Conservation (phyloP, 2,113 vertebrate species). For the Cyanoliseus patagonus region DNA sequence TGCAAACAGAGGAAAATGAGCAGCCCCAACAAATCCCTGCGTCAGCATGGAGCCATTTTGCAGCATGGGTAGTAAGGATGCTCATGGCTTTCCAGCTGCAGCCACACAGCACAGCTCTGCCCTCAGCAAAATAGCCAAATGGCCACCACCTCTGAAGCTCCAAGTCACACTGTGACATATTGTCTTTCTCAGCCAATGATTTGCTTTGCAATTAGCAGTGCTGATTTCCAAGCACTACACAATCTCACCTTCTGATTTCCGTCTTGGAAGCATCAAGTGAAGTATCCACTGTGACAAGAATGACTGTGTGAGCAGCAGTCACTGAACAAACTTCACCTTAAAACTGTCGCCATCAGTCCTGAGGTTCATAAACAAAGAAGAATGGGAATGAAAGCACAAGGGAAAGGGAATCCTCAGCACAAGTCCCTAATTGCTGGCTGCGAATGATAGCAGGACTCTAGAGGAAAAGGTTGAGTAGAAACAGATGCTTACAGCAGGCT, state of each 20-base stretch:
- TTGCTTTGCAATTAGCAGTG: not conserved
- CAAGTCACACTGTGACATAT: too few relatives aligned
- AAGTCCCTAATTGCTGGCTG: not conserved
- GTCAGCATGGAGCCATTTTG: not conserved
- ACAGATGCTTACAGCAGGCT: constrained; percentile 55
- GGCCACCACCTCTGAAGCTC: not conserved
- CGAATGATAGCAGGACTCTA: not conserved
- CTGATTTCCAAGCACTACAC: not conserved
- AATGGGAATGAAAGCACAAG: not conserved
- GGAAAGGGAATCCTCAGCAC: constrained; percentile 7
- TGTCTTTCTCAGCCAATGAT: not conserved
- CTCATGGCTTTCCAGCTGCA: not conserved
- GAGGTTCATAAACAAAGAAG: not conserved
- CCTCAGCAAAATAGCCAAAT: not conserved
- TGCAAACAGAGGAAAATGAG: not conserved
- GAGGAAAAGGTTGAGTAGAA: constrained; percentile 46
- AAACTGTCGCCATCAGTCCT: rapidly evolving
- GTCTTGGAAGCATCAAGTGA: not conserved
- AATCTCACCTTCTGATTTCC: not conserved
- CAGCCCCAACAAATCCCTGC: not conserved
- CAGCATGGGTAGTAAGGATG: not conserved
- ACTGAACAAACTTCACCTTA: not conserved
- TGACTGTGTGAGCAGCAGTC: not conserved
- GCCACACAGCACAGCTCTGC: not conserved
- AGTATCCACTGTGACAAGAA: not conserved